A percentile compares a stretch with the other conserved stretches of the same genome.
Evolutionary conservation across 2,113 vertebrate species (phyloP).

Genomic region (Symphodus melops): DNA sequence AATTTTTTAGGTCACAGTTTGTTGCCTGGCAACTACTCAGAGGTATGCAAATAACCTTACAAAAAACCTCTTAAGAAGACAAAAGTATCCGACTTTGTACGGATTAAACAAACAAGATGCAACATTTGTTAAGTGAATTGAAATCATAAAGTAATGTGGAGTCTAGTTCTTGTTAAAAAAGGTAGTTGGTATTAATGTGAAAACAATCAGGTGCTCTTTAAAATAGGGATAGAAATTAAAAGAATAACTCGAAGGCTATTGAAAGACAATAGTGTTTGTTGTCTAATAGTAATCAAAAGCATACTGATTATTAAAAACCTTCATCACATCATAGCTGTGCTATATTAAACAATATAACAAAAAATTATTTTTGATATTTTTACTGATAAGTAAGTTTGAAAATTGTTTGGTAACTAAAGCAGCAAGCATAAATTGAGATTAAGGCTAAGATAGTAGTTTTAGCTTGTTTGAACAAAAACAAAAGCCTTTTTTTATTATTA

Average conservation of each 20-base stretch:
- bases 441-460: too few relatives aligned
- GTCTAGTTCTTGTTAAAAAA: background rate
- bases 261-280: too few relatives aligned
- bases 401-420: too few relatives aligned
- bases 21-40: conserved; percentile 41
- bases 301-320: too few relatives aligned
- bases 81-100: conserved; percentile 3
- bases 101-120: conserved; percentile 5
- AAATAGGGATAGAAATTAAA: too few relatives aligned
- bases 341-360: background rate
- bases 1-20: background rate
- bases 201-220: too few relatives aligned
- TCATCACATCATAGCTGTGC: background rate
- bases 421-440: too few relatives aligned
- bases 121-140: background rate
- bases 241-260: too few relatives aligned
- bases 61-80: background rate
- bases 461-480: too few relatives aligned
- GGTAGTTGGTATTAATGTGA: too few relatives aligned
- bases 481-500: too few relatives aligned
- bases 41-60: background rate
- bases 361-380: background rate
- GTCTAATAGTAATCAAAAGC: too few relatives aligned
- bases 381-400: background rate
- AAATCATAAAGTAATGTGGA: background rate